Percentiles rank a stretch among this genome's conserved stretches.
phyloP scores from a whole-genome alignment of 2,888 invertebrate species.

The Acanthosoma haemorrhoidale region DNA sequence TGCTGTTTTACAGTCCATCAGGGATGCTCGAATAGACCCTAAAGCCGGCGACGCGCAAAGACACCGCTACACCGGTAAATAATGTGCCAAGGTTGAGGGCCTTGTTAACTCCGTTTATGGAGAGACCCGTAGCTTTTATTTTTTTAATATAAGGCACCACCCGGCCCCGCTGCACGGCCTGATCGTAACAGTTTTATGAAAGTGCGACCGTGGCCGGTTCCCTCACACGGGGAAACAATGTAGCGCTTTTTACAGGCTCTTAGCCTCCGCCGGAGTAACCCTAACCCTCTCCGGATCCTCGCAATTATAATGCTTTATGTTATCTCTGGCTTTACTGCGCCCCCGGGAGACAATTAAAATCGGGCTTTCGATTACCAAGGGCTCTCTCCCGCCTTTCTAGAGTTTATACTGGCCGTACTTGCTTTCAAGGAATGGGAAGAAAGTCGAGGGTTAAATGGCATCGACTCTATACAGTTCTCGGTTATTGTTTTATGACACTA shows the following conservation, averaged over 20 bases:
- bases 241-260: constrained; percentile 6
- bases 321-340: background rate
- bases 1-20: too few species aligned
- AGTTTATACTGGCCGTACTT: background rate
- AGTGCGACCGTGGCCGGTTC: background rate
- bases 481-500: too few species aligned
- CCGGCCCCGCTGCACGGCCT: background rate
- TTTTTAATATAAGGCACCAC: constrained; percentile 20
- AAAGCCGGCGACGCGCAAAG: background rate
- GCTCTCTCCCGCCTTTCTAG: background rate
- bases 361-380: background rate
- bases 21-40: background rate
- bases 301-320: constrained; percentile 8
- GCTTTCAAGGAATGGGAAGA: background rate
- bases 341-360: background rate
- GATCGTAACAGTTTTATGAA: constrained; percentile 28
- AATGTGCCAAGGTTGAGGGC: constrained; percentile 5
- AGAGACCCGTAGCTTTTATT: constrained; percentile 6
- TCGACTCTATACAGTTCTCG: too few species aligned
- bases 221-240: background rate
- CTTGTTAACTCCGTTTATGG: constrained; percentile 23
- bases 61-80: background rate
- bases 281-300: background rate
- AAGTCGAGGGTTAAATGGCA: too few species aligned
- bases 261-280: background rate